Evolutionary conservation across 2,888 invertebrate genomes (phyloP).

Genomic region (Nebria brevicollis): DNA sequence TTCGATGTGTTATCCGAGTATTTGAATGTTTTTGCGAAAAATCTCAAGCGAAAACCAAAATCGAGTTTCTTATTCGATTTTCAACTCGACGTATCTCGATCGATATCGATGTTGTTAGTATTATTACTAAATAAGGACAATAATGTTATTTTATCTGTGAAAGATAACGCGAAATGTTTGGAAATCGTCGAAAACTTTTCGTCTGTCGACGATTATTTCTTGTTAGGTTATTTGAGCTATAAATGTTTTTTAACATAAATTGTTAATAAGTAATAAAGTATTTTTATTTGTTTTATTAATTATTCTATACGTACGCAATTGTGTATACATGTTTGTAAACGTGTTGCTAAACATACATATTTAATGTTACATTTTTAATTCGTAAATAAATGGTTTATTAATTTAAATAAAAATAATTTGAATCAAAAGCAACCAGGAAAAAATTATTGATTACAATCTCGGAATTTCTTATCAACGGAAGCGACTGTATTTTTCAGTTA

Average conservation of each 20-base stretch:
- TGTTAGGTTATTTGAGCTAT: constrained; percentile 22
- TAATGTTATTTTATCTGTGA: not conserved
- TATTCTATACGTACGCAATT: not conserved
- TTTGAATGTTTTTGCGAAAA: not conserved
- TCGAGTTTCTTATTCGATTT: not conserved
- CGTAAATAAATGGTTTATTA: not conserved
- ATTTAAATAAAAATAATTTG: not conserved
- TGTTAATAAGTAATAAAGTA: not conserved
- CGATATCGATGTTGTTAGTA: constrained; percentile 7
- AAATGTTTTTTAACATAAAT: constrained; percentile 19
- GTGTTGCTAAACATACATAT: not conserved
- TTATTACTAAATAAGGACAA: not conserved
- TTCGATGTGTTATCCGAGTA: constrained; percentile 9
- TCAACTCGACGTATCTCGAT: constrained; percentile 8
- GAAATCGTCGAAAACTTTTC: constrained; percentile 19
- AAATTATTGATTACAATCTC: too few species aligned
- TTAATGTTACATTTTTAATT: not conserved
- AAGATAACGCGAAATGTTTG: not conserved
- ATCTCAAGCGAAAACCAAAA: not conserved
- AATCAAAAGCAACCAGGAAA: not conserved
- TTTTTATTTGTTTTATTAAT: too few species aligned
- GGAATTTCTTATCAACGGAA: too few species aligned
- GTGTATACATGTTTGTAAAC: not conserved
- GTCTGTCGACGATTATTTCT: constrained; percentile 18
- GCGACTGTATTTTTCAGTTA: too few species aligned